These are phyloP conservation scores for Tridacna gigas DNA, from an alignment of 2,888 invertebrate genomes.

Conservation along the genomic window DNA sequence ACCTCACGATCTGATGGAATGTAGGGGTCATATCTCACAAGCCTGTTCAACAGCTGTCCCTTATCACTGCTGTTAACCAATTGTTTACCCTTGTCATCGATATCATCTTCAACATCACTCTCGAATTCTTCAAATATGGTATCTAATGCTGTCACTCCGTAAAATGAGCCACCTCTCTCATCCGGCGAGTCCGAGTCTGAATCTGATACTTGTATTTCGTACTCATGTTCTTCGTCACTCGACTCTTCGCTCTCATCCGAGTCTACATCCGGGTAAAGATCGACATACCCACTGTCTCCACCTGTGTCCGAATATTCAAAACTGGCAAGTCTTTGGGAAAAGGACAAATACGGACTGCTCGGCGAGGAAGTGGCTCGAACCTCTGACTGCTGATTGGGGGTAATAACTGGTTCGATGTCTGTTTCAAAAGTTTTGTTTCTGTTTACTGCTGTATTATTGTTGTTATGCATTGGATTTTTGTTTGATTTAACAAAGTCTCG, in stretches of 20 bases:
- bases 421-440: background rate
- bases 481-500: conserved; percentile 61
- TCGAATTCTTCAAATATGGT: conserved; percentile 79
- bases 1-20: conserved; percentile 12
- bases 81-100: conserved; percentile 15
- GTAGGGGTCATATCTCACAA: background rate
- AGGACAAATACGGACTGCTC: conserved; percentile 37
- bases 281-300: conserved; percentile 63
- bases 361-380: background rate
- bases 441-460: background rate
- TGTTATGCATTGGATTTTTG: background rate
- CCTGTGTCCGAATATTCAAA: conserved; percentile 68
- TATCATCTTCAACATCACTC: conserved; percentile 37
- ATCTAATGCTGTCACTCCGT: conserved; percentile 67
- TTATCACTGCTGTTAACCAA: conserved; percentile 6
- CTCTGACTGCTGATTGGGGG: background rate
- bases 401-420: background rate
- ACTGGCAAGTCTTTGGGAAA: conserved; percentile 63
- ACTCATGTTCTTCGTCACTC: conserved; percentile 72
- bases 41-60: background rate
- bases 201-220: conserved; percentile 61
- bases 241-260: conserved; percentile 61
- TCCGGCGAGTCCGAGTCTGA: conserved; percentile 48
- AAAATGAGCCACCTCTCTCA: conserved; percentile 56
- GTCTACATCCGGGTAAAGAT: conserved; percentile 61